phyloP scores from a whole-genome alignment of 2,888 invertebrate species.

The Ichneumoninae sp. region DNA sequence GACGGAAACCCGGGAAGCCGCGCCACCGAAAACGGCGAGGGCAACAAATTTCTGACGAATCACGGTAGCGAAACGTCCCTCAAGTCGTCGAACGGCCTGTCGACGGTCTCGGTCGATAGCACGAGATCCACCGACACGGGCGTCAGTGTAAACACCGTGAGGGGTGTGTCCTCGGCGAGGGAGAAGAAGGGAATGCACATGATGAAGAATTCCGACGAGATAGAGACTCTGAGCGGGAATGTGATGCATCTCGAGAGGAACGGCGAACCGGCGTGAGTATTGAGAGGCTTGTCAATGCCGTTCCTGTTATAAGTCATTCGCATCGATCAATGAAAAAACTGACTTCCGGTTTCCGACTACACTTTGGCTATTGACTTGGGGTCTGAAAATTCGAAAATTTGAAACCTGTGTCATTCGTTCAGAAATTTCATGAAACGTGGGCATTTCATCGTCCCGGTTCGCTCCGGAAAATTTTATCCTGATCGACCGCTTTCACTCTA shows the following conservation, averaged over 20 bases:
- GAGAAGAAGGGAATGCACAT: slow-evolving; percentile 81
- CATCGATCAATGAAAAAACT: background rate
- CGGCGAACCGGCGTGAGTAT: slow-evolving; percentile 79
- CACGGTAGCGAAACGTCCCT: slow-evolving; percentile 75
- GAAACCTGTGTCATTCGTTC: too few species aligned
- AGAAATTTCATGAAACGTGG: too few species aligned
- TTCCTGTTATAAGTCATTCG: background rate
- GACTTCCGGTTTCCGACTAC: too few species aligned
- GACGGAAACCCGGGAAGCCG: slow-evolving; percentile 4
- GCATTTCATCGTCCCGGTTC: too few species aligned
- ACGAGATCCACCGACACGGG: slow-evolving; percentile 81
- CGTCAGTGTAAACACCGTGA: slow-evolving; percentile 82
- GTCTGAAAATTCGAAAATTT: too few species aligned
- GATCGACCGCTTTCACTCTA: too few species aligned
- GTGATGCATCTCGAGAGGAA: slow-evolving; percentile 78
- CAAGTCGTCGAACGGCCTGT: slow-evolving; percentile 77
- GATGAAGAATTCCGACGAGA: slow-evolving; percentile 80
- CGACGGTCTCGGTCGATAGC: slow-evolving; percentile 78
- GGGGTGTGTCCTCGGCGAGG: slow-evolving; percentile 81
- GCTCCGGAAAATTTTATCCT: too few species aligned
- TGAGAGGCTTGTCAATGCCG: background rate
- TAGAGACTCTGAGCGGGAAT: slow-evolving; percentile 83
- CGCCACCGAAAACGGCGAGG: slow-evolving; percentile 50
- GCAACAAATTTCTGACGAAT: slow-evolving; percentile 60
- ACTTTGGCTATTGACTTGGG: too few species aligned